These are phyloP conservation scores for Ceyx margarethae DNA, from an alignment of 2,113 vertebrate species.

Conservation along the genomic window DNA sequence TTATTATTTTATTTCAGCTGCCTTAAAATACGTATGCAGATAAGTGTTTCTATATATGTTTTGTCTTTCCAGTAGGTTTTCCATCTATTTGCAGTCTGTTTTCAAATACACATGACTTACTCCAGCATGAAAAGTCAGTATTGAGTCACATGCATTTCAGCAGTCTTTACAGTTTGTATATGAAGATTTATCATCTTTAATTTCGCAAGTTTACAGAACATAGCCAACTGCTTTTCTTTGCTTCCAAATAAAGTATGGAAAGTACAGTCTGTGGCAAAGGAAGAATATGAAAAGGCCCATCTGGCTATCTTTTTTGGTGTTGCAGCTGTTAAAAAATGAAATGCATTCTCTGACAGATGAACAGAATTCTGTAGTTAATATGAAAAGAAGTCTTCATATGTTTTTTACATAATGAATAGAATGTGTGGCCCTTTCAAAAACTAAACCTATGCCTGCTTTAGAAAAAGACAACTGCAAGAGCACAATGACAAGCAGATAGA, in stretches of 20 bases:
- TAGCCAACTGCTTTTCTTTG: slow-evolving; percentile 52
- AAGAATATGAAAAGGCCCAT: slow-evolving; percentile 60
- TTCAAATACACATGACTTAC: neutral
- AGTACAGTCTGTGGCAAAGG: slow-evolving; percentile 36
- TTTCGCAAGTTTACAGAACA: slow-evolving; percentile 57
- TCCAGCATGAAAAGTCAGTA: neutral
- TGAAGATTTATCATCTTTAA: slow-evolving; percentile 44
- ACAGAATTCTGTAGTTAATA: neutral
- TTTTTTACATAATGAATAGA: neutral
- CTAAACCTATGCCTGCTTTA: neutral
- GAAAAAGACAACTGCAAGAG: neutral
- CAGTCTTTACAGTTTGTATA: slow-evolving; percentile 29
- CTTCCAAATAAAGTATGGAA: slow-evolving; percentile 70
- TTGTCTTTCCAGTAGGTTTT: slow-evolving; percentile 14
- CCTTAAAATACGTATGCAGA: neutral
- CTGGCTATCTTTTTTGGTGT: slow-evolving; percentile 22
- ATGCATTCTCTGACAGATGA: slow-evolving; percentile 36
- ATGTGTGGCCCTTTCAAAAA: neutral
- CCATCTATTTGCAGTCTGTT: neutral
- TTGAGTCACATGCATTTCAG: neutral
- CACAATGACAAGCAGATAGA: neutral
- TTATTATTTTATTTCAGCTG: neutral
- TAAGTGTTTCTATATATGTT: neutral
- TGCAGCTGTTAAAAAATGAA: slow-evolving; percentile 54
- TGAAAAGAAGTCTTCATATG: neutral